A percentile compares a stretch with the other conserved stretches of the same genome.
These are phyloP conservation scores for Uropsilus gracilis DNA, from an alignment of 2,113 vertebrate species.

Conservation along the genomic window DNA sequence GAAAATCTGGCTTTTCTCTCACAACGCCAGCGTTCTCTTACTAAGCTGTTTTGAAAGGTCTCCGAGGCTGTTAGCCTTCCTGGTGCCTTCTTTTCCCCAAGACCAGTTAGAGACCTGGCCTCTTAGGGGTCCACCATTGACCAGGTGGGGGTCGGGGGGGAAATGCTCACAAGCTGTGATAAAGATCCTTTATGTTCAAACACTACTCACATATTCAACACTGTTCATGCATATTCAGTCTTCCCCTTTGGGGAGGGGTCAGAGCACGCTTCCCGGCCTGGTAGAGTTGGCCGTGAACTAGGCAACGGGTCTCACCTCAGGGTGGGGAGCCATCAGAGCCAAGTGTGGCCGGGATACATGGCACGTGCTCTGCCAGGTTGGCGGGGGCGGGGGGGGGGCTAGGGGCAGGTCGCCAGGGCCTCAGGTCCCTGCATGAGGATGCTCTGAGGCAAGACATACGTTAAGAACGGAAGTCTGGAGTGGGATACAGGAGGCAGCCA, in stretches of 20 bases:
- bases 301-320: rapidly evolving
- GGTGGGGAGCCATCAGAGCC: neutral
- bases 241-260: neutral
- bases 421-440: neutral
- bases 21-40: neutral
- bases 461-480: neutral
- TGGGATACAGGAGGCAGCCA: neutral
- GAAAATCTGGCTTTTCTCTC: neutral
- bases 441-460: neutral
- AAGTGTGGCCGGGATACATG: no score
- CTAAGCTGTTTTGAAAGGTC: neutral
- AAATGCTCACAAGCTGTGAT: no score
- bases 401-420: no score
- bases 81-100: neutral
- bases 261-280: neutral
- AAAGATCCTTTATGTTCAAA: no score
- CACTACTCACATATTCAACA: rapidly evolving
- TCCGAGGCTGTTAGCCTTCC: neutral
- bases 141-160: neutral
- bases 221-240: neutral
- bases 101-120: neutral
- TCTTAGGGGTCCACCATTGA: neutral
- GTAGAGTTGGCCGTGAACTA: neutral
- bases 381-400: no score
- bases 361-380: no score